Conservation (phyloP, 2,113 vertebrate species). For the Melanerpes formicivorus region DNA sequence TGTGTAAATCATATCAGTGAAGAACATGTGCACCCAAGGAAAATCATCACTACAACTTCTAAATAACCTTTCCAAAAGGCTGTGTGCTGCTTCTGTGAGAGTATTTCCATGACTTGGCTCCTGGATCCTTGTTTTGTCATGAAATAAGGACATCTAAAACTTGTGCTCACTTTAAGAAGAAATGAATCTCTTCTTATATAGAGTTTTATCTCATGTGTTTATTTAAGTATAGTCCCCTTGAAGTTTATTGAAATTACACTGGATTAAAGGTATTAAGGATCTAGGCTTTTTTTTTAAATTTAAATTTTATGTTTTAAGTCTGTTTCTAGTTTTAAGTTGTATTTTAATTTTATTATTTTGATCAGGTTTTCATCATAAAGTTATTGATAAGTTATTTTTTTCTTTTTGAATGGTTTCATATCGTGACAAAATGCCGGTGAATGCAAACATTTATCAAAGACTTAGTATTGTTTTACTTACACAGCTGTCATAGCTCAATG, state of each 20-base stretch:
- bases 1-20: slow-evolving; percentile 12
- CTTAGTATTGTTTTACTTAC: neutral
- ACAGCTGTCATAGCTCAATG: neutral
- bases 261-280: neutral
- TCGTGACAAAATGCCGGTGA: neutral
- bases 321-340: neutral
- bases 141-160: neutral
- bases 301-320: neutral
- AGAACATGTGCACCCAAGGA: slow-evolving; percentile 17
- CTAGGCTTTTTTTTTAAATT: neutral
- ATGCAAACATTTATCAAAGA: neutral
- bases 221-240: neutral
- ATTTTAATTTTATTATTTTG: neutral
- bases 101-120: slow-evolving; percentile 25
- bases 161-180: neutral
- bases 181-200: neutral
- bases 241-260: neutral
- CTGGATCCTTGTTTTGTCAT: neutral
- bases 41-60: slow-evolving; percentile 51
- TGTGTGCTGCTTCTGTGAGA: slow-evolving; percentile 28
- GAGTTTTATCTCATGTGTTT: neutral
- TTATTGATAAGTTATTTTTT: neutral
- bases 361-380: neutral
- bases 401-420: neutral
- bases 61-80: slow-evolving; percentile 33